Evolutionary conservation across 2,888 invertebrate species (phyloP).

Genomic region (Marasmarcha lunaedactyla): DNA sequence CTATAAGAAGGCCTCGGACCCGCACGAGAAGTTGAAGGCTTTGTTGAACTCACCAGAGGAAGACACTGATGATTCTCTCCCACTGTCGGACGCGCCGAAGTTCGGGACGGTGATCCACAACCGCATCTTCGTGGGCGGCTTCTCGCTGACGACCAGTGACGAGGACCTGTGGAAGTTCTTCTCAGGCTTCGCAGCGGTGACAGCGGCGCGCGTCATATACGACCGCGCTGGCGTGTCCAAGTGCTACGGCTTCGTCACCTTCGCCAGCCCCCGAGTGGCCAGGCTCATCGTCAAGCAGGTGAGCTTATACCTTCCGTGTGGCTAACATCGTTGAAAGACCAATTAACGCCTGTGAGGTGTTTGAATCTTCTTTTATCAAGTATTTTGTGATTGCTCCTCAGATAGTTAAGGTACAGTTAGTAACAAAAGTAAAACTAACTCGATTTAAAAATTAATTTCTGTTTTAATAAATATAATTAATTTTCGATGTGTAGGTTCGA

Average conservation of each 20-base stretch:
- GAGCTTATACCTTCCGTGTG: too few species aligned
- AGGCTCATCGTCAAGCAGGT: slow-evolving; percentile 66
- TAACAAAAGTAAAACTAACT: too few species aligned
- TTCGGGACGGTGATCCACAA: slow-evolving; percentile 92
- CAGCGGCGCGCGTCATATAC: slow-evolving; percentile 93
- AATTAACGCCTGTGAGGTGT: too few species aligned
- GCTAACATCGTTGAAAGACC: too few species aligned
- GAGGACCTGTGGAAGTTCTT: slow-evolving; percentile 92
- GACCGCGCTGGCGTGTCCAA: slow-evolving; percentile 96
- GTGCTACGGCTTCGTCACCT: slow-evolving; percentile 88
- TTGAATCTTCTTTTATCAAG: too few species aligned
- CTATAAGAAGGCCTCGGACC: slow-evolving; percentile 47
- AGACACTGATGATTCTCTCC: slow-evolving; percentile 52
- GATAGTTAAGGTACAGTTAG: too few species aligned
- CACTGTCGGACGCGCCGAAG: slow-evolving; percentile 65
- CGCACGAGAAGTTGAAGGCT: slow-evolving; percentile 60
- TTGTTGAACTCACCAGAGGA: slow-evolving; percentile 55
- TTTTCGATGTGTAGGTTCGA: too few species aligned
- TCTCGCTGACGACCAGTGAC: slow-evolving; percentile 93
- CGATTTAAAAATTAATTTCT: too few species aligned
- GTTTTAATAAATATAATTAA: too few species aligned
- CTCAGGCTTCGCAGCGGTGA: slow-evolving; percentile 89
- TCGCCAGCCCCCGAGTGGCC: slow-evolving; percentile 61
- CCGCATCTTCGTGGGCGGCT: slow-evolving; percentile 96
- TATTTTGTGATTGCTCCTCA: too few species aligned